Evolutionary conservation across 2,888 invertebrate genomes (phyloP).

Genomic region (Cephus rjabovi): DNA sequence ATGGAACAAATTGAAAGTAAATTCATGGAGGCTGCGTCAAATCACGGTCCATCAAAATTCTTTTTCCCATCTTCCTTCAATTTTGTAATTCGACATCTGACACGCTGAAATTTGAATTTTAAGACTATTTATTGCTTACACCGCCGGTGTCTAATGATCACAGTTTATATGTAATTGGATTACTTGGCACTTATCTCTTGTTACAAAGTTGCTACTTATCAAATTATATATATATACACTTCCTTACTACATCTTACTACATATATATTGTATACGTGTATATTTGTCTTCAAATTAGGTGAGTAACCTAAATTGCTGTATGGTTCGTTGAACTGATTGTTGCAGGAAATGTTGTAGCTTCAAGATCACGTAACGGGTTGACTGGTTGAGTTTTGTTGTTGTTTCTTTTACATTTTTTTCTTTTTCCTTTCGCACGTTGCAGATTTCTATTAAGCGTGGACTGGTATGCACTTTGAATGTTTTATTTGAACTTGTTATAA

Average conservation of each 20-base stretch:
- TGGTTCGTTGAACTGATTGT: not conserved
- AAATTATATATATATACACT: not conserved
- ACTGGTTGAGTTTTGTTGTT: not conserved
- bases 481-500: no score
- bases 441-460: no score
- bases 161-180: not conserved
- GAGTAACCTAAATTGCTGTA: not conserved
- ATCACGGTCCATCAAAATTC: not conserved
- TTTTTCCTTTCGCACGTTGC: not conserved
- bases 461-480: no score
- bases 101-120: not conserved
- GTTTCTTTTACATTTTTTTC: no score
- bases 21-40: not conserved
- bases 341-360: not conserved
- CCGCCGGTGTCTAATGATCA: no score
- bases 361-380: not conserved
- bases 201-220: not conserved
- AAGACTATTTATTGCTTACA: no score
- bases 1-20: not conserved
- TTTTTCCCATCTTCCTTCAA: not conserved
- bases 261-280: not conserved
- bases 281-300: not conserved
- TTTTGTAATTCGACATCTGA: not conserved
- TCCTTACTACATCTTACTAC: not conserved
- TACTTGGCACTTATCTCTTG: not conserved